phyloP scores from a whole-genome alignment of 2,113 vertebrate genomes.

The Hypanus sabinus region DNA sequence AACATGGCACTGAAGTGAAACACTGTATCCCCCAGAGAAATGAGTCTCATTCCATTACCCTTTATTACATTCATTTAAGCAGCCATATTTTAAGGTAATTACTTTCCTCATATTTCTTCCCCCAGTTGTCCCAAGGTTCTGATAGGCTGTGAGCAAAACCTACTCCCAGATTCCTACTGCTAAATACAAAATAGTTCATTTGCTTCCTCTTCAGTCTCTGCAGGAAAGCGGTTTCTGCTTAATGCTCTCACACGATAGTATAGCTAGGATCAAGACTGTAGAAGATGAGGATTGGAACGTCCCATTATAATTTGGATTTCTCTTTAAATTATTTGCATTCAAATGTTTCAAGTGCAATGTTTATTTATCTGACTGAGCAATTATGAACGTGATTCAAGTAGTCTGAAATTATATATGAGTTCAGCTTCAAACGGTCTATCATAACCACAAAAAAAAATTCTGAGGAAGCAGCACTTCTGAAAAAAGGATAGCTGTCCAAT shows the following conservation, averaged over 20 bases:
- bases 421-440: too few species aligned
- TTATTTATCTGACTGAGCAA: neutral
- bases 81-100: neutral
- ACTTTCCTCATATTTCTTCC: slow-evolving; percentile 13
- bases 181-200: neutral
- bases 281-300: neutral
- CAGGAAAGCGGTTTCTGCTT: neutral
- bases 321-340: neutral
- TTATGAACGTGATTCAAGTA: neutral
- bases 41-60: neutral
- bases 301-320: neutral
- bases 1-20: neutral
- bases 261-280: neutral
- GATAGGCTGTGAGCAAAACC: neutral
- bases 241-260: neutral
- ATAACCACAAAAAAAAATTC: too few species aligned
- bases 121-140: neutral
- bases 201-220: neutral
- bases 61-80: neutral
- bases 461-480: too few species aligned
- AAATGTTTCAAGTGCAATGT: neutral
- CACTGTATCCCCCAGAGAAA: neutral
- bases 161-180: neutral
- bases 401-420: too few species aligned
- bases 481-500: neutral